These are phyloP conservation scores for Caradrina clavipalpis DNA, from an alignment of 2,888 invertebrate genomes.

Conservation along the genomic window DNA sequence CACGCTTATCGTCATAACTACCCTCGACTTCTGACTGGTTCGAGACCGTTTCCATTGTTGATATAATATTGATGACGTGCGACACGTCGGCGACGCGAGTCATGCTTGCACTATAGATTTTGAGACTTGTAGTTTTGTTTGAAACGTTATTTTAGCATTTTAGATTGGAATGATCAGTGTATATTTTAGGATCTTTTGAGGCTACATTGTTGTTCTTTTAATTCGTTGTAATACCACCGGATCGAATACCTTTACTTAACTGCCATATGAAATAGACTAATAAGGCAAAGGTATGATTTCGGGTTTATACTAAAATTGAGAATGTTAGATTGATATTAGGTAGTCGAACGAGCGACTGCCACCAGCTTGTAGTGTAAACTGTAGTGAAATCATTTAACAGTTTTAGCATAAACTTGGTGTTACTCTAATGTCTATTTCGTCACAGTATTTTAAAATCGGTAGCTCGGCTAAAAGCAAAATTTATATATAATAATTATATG, in stretches of 20 bases:
- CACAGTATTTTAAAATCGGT: conserved; percentile 57
- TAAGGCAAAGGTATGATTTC: conserved; percentile 57
- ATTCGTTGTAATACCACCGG: conserved; percentile 65
- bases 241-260: conserved; percentile 61
- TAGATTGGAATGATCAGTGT: conserved; percentile 67
- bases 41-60: conserved; percentile 32
- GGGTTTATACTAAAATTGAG: conserved; percentile 55
- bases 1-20: conserved; percentile 39
- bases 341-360: conserved; percentile 17
- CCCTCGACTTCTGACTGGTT: conserved; percentile 35
- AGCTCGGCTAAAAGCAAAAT: conserved; percentile 59
- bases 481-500: conserved; percentile 48
- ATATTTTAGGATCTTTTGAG: conserved; percentile 71
- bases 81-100: conserved; percentile 59
- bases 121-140: conserved; percentile 64
- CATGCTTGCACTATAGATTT: conserved; percentile 55
- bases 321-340: conserved; percentile 24
- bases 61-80: conserved; percentile 51
- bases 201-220: conserved; percentile 68
- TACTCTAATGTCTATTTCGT: conserved; percentile 40
- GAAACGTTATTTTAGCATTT: conserved; percentile 64
- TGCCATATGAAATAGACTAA: conserved; percentile 64
- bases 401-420: conserved; percentile 56
- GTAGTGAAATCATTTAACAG: conserved; percentile 35
- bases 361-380: conserved; percentile 29